A percentile compares a stretch with the other conserved stretches of the same genome.
Evolutionary conservation across 2,113 vertebrate genomes (phyloP).

Genomic region (Myotis davidii): DNA sequence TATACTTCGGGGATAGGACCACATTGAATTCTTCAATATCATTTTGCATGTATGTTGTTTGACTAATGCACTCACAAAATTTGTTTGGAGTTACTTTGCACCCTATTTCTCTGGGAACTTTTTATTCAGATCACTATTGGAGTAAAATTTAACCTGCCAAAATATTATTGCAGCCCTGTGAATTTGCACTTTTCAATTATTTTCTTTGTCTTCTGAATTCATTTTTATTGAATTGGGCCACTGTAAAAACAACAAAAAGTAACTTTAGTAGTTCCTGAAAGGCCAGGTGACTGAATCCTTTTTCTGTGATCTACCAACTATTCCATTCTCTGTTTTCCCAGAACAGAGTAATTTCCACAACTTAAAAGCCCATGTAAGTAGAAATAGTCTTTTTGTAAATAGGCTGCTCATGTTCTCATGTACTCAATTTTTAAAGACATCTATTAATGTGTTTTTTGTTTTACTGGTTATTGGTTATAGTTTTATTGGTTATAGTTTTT

Average conservation of each 20-base stretch:
- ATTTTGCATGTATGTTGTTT: slow-evolving; percentile 64
- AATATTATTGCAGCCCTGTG: slow-evolving; percentile 34
- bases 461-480: slow-evolving; percentile 1
- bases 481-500: slow-evolving; percentile 23
- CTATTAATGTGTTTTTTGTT: background rate
- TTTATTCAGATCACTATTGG: slow-evolving; percentile 54
- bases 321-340: background rate
- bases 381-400: slow-evolving; percentile 39
- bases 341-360: slow-evolving; percentile 47
- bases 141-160: slow-evolving; percentile 65
- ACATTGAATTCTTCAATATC: slow-evolving; percentile 65
- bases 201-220: slow-evolving; percentile 24
- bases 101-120: slow-evolving; percentile 62
- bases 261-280: slow-evolving; percentile 17
- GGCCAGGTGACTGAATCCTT: background rate
- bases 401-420: slow-evolving; percentile 25
- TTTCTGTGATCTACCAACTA: slow-evolving; percentile 14
- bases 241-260: slow-evolving; percentile 9
- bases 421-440: slow-evolving; percentile 41
- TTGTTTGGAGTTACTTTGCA: slow-evolving; percentile 64
- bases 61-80: slow-evolving; percentile 62
- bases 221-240: slow-evolving; percentile 19
- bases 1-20: slow-evolving; percentile 37
- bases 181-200: slow-evolving; percentile 65
- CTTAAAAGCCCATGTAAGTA: slow-evolving; percentile 20